A percentile compares a stretch with the other conserved stretches of the same genome.
These are phyloP conservation scores for Drosophila neotestacea DNA, from an alignment of 2,888 invertebrate genomes.

Conservation along the genomic window DNA sequence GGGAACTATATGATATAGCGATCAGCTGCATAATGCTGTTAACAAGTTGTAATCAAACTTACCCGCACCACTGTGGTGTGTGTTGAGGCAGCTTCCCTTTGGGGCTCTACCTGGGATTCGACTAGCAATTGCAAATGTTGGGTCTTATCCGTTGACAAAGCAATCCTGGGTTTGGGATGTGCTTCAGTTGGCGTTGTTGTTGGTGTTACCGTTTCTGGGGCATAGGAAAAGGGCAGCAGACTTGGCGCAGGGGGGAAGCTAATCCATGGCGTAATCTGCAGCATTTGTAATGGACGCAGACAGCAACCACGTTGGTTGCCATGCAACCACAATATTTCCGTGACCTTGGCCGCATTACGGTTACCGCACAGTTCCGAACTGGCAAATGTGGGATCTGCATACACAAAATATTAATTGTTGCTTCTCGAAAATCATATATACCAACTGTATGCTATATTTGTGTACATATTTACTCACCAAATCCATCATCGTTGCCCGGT, in stretches of 20 bases:
- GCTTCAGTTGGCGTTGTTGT: slow-evolving; percentile 51
- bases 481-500: slow-evolving; percentile 76
- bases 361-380: slow-evolving; percentile 84
- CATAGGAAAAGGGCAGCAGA: slow-evolving; percentile 84
- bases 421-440: neutral
- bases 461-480: slow-evolving; percentile 69
- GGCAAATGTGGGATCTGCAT: slow-evolving; percentile 80
- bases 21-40: no score
- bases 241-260: slow-evolving; percentile 85
- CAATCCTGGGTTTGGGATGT: slow-evolving; percentile 35
- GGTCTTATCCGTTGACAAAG: slow-evolving; percentile 46
- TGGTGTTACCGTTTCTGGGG: slow-evolving; percentile 46
- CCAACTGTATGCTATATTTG: neutral
- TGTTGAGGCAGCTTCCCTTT: slow-evolving; percentile 22
- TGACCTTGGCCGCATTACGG: slow-evolving; percentile 83
- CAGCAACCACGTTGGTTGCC: slow-evolving; percentile 84
- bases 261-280: slow-evolving; percentile 86
- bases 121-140: slow-evolving; percentile 81
- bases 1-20: neutral
- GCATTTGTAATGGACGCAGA: slow-evolving; percentile 84
- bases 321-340: slow-evolving; percentile 84
- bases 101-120: slow-evolving; percentile 82
- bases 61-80: slow-evolving; percentile 71
- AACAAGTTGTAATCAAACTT: slow-evolving; percentile 29
- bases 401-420: slow-evolving; percentile 3